These are phyloP conservation scores for Doryteuthis pealeii DNA, from an alignment of 1,140 invertebrate species.

Conservation along the genomic window DNA sequence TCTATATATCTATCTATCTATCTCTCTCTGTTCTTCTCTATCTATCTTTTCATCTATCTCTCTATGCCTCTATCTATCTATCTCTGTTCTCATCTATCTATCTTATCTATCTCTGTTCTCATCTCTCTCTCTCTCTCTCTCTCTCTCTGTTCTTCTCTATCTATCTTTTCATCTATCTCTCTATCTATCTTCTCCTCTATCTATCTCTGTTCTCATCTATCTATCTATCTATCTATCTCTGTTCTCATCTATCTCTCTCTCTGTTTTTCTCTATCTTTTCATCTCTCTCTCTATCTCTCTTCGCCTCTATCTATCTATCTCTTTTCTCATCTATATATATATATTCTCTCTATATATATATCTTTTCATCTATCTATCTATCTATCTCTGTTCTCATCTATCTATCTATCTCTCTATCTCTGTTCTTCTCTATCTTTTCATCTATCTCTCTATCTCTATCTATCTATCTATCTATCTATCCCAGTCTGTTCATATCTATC, in stretches of 20 bases:
- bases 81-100: not conserved
- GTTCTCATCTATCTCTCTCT: not conserved
- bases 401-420: not conserved
- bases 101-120: not conserved
- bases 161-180: not conserved
- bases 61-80: not conserved
- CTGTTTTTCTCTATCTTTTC: too few species aligned
- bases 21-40: not conserved
- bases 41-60: not conserved
- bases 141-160: too few species aligned
- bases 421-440: not conserved
- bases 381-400: not conserved
- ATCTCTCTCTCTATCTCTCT: not conserved
- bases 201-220: not conserved
- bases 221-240: not conserved
- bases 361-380: too few species aligned
- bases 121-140: not conserved
- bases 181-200: not conserved
- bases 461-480: not conserved
- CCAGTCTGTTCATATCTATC: not conserved
- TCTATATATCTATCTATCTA: not conserved
- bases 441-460: not conserved
- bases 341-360: too few species aligned
- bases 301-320: constrained; percentile 6
- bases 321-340: not conserved